Evolutionary conservation across 2,113 vertebrate species (phyloP), one percentile per base, ranked within the genome.

Genomic region (Sakesphorus luctuosus): DNA sequence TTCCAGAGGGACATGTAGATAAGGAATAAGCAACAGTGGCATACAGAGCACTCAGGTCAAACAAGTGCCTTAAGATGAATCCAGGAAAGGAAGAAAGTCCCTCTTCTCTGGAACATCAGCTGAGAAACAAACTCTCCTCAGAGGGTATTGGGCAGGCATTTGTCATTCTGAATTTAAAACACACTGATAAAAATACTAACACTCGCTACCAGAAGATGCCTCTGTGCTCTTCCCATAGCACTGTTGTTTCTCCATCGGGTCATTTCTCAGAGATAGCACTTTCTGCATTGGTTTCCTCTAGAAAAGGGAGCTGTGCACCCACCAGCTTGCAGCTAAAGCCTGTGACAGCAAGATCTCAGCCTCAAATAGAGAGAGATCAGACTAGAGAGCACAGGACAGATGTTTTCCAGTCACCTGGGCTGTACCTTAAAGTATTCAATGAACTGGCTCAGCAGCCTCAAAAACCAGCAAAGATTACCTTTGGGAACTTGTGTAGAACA

Each of bases 301-400:
- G 73, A 47, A 84, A 55, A 84, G 35, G 44, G 83, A 95, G 90
- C 90, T 93, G 89, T 71, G 24, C 12, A 67, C 78, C 68, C 86
- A 94, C 65, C 86, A 93, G 86, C 80, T 89, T 55, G 35, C 52
- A 95, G 65, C 73, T 81, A 71, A 77, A 81, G 83, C 79, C 94
- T 95, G 79, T 43, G 68, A 93, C 76, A 92, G 55, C 65, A 89
- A 89, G 47, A 90, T 28, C 47, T 74, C 73, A 49, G 65, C 52
- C 82, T 89, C 68, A 80, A 35, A 62, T 5, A 65, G 29, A 82
- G 21, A 81, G 71, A 90, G 53, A 88, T 53, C 20, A 50, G 20
- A 46, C 35, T 25, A 84, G 43, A 87, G 56, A 94, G 56, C 74
- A 69, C 28, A 85, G 92, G 84, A 61, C 66, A 94, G 56, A 94